These are phyloP conservation scores for Perognathus longimembris DNA, from an alignment of 2,113 vertebrate genomes.

Conservation along the genomic window DNA sequence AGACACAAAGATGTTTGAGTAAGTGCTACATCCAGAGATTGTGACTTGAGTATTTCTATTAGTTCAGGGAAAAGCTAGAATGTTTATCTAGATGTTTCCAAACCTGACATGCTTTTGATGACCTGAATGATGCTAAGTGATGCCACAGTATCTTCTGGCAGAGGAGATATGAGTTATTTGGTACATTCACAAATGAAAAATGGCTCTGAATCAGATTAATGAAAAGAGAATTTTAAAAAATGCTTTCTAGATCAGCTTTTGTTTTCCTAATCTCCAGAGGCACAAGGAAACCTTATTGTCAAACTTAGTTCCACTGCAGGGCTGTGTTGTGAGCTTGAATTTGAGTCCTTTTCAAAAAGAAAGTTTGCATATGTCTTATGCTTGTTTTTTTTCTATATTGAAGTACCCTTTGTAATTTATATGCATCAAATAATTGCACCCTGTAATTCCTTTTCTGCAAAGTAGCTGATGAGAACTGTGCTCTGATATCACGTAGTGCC, in stretches of 20 bases:
- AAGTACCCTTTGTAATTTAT: neutral
- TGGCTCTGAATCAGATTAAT: neutral
- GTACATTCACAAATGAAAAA: neutral
- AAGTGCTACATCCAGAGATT: neutral
- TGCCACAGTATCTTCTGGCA: neutral
- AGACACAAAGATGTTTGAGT: constrained; percentile 47
- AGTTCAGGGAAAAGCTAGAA: neutral
- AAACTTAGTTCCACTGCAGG: neutral
- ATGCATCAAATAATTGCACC: neutral
- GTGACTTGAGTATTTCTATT: constrained; percentile 27
- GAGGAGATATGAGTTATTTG: neutral
- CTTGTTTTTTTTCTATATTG: constrained; percentile 21
- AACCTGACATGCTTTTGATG: neutral
- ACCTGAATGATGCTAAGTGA: neutral
- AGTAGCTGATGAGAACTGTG: neutral
- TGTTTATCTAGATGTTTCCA: constrained; percentile 6
- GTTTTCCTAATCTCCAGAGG: neutral
- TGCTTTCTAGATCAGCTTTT: neutral
- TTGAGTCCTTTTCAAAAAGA: neutral
- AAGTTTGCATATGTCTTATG: neutral
- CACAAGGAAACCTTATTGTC: neutral
- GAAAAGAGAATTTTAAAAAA: neutral
- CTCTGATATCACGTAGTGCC: neutral
- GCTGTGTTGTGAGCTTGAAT: neutral
- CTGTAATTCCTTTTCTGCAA: constrained; percentile 6